phyloP scores from a whole-genome alignment of 1,140 invertebrate species.

The Chlorops oryzae region DNA sequence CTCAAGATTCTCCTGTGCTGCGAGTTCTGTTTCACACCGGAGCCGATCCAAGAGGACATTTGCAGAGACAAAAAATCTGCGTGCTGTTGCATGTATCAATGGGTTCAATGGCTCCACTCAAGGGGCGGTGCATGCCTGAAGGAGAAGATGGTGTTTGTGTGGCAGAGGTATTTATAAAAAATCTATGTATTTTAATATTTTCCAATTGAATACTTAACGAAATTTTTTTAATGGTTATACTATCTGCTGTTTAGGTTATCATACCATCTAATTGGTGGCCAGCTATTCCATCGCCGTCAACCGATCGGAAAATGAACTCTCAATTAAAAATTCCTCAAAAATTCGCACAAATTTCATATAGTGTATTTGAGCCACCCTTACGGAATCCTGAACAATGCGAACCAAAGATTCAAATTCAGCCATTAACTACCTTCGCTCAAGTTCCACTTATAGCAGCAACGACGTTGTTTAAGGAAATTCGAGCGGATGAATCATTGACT shows the following conservation, averaged over 20 bases:
- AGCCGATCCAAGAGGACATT: slow-evolving; percentile 59
- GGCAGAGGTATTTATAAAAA: no score
- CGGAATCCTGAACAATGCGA: slow-evolving; percentile 62
- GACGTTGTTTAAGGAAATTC: slow-evolving; percentile 74
- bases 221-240: not conserved
- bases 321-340: slow-evolving; percentile 60
- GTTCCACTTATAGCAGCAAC: slow-evolving; percentile 68
- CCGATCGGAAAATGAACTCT: slow-evolving; percentile 53
- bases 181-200: no score
- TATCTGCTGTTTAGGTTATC: slow-evolving; percentile 37
- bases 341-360: slow-evolving; percentile 72
- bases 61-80: slow-evolving; percentile 57
- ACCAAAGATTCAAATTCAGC: slow-evolving; percentile 68
- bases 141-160: slow-evolving; percentile 84
- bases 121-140: slow-evolving; percentile 79
- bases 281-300: slow-evolving; percentile 56
- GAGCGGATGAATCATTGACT: slow-evolving; percentile 69
- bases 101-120: slow-evolving; percentile 55
- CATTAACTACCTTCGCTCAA: slow-evolving; percentile 47
- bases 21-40: slow-evolving; percentile 85
- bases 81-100: slow-evolving; percentile 68
- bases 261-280: slow-evolving; percentile 87
- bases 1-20: slow-evolving; percentile 78
- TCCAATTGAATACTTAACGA: no score
- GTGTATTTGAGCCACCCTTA: slow-evolving; percentile 69